Conservation (phyloP, 2,888 invertebrate genomes). For the Eueremaeus valkanovi region DNA sequence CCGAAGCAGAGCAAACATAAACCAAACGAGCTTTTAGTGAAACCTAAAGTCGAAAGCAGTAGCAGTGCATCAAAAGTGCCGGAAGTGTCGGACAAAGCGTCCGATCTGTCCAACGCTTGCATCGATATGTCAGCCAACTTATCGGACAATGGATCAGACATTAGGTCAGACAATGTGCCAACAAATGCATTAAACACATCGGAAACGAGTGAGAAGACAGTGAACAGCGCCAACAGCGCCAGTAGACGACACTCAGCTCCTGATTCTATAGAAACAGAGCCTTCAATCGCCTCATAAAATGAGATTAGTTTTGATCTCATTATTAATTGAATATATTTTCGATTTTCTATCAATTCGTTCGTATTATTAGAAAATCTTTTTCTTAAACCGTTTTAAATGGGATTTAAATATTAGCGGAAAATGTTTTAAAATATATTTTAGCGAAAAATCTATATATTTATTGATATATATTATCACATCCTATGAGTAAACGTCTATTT, state of each 20-base stretch:
- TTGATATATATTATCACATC: neutral
- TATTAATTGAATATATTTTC: neutral
- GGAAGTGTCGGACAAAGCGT: slow-evolving; percentile 7
- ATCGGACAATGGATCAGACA: neutral
- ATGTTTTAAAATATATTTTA: slow-evolving; percentile 11
- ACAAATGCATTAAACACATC: neutral
- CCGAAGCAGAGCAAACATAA: no score
- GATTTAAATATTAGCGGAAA: neutral
- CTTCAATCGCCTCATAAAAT: slow-evolving; percentile 32
- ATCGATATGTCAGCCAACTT: no score
- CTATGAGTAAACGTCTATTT: slow-evolving; percentile 1
- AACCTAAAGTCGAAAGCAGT: slow-evolving; percentile 22
- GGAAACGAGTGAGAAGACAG: neutral
- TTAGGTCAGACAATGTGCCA: slow-evolving; percentile 9
- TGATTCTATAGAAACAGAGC: slow-evolving; percentile 27
- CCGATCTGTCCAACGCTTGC: neutral
- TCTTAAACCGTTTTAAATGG: neutral
- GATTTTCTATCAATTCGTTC: neutral
- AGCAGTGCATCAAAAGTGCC: slow-evolving; percentile 18
- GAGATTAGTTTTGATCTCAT: slow-evolving; percentile 27
- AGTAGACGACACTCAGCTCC: slow-evolving; percentile 35
- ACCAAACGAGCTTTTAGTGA: slow-evolving; percentile 33
- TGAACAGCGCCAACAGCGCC: no score
- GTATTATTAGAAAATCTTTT: neutral
- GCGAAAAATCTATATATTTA: neutral